These are phyloP conservation scores for Planiliza haematocheilus DNA, from an alignment of 2,113 vertebrate species.

Conservation along the genomic window DNA sequence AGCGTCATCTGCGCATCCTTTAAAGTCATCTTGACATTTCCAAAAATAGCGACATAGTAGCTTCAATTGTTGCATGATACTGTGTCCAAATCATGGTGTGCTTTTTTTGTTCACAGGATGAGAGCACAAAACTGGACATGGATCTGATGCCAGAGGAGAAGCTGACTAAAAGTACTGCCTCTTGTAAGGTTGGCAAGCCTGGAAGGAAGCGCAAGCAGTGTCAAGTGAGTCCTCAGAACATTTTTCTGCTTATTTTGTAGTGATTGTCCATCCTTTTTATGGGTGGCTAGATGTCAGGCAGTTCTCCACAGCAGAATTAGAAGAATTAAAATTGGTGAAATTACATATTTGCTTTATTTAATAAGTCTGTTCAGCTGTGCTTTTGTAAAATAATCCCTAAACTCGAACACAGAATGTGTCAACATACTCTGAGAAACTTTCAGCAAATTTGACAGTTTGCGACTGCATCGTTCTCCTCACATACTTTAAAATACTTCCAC, in stretches of 20 bases:
- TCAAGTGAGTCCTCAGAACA: constrained; percentile 84
- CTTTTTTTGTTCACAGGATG: constrained; percentile 80
- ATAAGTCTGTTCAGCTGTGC: too few species aligned
- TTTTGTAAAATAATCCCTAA: too few species aligned
- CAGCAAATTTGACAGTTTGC: too few species aligned
- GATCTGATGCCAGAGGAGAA: constrained; percentile 88
- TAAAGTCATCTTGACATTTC: not conserved
- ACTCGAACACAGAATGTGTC: not conserved
- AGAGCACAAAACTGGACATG: constrained; percentile 83
- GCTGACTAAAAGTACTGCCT: constrained; percentile 82
- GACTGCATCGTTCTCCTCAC: too few species aligned
- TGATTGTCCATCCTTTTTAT: too few species aligned
- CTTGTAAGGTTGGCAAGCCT: constrained; percentile 88
- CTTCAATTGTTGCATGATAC: not conserved
- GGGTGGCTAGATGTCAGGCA: too few species aligned
- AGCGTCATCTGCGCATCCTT: not conserved
- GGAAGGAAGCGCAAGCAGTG: constrained; percentile 91
- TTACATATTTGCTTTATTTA: too few species aligned
- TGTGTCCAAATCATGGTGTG: constrained; percentile 7
- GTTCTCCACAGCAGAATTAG: too few species aligned
- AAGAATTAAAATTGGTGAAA: too few species aligned
- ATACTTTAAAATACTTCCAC: too few species aligned
- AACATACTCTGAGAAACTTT: too few species aligned
- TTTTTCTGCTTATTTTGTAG: too few species aligned
- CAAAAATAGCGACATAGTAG: not conserved